Evolutionary conservation across 2,113 vertebrate species (phyloP).

Genomic region (Eurypyga helias): DNA sequence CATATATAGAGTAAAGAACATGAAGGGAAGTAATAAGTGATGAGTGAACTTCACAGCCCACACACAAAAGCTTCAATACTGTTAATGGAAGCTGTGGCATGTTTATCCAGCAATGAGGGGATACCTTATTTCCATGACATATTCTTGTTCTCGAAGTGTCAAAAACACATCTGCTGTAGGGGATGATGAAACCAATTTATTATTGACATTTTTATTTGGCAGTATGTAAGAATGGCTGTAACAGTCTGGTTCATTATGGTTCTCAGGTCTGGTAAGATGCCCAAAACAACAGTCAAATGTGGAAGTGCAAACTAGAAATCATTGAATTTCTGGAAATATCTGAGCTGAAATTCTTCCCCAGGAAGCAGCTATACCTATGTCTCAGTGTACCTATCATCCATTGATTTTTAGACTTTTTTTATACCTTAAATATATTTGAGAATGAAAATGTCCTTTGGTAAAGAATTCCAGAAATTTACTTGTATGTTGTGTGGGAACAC

Average conservation of each 20-base stretch:
- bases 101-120: neutral
- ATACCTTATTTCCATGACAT: neutral
- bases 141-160: neutral
- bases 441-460: neutral
- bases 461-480: neutral
- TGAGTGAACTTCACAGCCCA: neutral
- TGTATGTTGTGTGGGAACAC: accelerated
- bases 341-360: neutral
- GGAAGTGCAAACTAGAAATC: neutral
- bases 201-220: neutral
- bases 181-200: neutral
- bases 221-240: neutral
- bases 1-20: neutral
- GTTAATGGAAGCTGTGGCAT: neutral
- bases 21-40: neutral
- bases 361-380: neutral
- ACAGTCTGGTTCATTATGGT: accelerated
- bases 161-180: neutral
- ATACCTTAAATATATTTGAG: neutral
- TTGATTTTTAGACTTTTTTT: neutral
- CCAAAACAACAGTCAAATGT: neutral
- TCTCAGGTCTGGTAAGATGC: neutral
- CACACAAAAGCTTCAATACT: neutral
- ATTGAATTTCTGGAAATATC: neutral
- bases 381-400: neutral